phyloP scores from a whole-genome alignment of 2,888 invertebrate species.

The Hesperia comma region DNA sequence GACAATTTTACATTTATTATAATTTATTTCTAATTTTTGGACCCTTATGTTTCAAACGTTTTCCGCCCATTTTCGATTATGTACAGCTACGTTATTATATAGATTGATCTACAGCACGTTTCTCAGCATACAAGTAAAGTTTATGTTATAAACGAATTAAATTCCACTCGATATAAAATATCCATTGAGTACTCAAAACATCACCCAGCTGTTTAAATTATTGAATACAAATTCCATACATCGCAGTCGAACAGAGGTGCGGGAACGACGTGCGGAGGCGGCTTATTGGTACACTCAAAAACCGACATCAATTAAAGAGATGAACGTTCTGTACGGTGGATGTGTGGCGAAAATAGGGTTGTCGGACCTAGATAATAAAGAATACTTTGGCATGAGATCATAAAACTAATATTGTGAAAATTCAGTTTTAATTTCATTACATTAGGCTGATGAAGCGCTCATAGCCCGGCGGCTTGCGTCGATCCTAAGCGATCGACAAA shows the following conservation, averaged over 20 bases:
- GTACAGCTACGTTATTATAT: too few species aligned
- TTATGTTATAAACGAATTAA: constrained; percentile 55
- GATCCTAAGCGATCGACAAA: too few species aligned
- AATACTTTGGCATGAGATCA: too few species aligned
- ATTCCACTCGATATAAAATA: constrained; percentile 58
- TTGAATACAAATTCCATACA: constrained; percentile 78
- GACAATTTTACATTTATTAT: too few species aligned
- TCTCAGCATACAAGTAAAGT: constrained; percentile 40
- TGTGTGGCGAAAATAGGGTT: constrained; percentile 30
- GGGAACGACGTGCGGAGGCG: constrained; percentile 62
- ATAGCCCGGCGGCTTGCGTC: too few species aligned
- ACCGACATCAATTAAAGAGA: constrained; percentile 78
- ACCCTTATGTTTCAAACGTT: too few species aligned
- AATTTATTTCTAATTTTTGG: too few species aligned
- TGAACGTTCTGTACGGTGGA: constrained; percentile 52
- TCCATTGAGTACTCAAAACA: constrained; percentile 53
- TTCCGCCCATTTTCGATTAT: too few species aligned
- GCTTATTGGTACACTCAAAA: constrained; percentile 73
- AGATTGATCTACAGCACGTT: neutral
- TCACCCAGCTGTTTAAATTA: constrained; percentile 66
- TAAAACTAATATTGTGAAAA: too few species aligned
- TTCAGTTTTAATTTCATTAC: too few species aligned
- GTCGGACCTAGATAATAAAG: neutral
- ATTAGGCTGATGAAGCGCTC: too few species aligned
- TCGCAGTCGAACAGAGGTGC: constrained; percentile 66